Evolutionary conservation across 2,113 vertebrate species (phyloP).

Genomic region (Catharus fuscescens): DNA sequence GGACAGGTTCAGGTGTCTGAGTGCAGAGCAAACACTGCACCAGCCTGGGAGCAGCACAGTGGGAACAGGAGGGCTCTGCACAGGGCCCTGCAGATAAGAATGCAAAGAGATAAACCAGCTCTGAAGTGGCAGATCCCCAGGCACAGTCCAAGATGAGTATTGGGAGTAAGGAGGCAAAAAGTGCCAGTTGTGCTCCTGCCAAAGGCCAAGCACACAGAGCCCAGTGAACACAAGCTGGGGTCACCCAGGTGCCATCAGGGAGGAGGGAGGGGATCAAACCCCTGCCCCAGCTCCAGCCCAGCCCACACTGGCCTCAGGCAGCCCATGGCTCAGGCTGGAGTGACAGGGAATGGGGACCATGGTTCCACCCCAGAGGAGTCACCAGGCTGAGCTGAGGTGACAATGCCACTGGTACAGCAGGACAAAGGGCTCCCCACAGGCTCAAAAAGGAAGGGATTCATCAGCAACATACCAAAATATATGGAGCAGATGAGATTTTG

Average conservation of each 20-base stretch:
- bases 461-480: neutral
- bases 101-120: neutral
- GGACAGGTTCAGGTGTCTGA: neutral
- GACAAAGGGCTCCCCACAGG: neutral
- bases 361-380: neutral
- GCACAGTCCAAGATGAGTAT: neutral
- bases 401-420: neutral
- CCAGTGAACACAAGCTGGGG: accelerated
- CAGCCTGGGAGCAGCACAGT: neutral
- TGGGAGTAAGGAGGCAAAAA: neutral
- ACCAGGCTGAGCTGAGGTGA: neutral
- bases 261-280: neutral
- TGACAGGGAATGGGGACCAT: accelerated
- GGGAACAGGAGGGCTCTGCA: neutral
- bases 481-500: neutral
- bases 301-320: neutral
- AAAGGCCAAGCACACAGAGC: neutral
- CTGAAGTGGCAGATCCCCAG: neutral
- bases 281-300: neutral
- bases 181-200: neutral
- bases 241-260: accelerated
- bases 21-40: neutral
- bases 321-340: neutral
- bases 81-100: too few relatives aligned
- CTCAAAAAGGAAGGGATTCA: neutral